These are phyloP conservation scores for Mus caroli DNA, from an alignment of 2,797 vertebrate species.

Conservation along the genomic window DNA sequence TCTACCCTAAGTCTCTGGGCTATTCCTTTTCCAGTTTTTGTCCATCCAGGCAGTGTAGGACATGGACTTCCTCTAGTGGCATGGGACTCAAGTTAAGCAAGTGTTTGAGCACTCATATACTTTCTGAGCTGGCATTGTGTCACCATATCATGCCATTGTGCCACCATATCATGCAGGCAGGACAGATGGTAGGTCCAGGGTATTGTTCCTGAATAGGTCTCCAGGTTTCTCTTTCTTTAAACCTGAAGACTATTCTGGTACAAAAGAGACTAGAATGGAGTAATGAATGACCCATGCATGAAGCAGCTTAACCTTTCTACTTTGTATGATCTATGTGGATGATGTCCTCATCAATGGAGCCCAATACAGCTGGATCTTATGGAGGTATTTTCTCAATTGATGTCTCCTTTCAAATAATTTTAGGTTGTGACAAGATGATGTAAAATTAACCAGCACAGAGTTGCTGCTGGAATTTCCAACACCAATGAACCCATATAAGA, in stretches of 20 bases:
- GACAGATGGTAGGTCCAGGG: neutral
- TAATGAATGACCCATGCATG: neutral
- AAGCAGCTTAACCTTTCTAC: too few species aligned
- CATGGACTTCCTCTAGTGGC: neutral
- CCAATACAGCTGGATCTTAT: neutral
- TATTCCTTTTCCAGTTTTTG: neutral
- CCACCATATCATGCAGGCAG: neutral
- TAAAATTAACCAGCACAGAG: neutral
- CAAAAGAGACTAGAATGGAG: neutral
- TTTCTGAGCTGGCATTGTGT: neutral
- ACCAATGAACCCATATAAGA: too few species aligned
- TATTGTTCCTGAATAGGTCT: neutral
- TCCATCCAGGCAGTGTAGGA: too few species aligned
- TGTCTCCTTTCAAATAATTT: neutral
- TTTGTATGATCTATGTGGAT: neutral
- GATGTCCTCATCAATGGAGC: neutral
- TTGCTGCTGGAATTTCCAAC: too few species aligned
- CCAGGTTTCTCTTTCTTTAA: neutral
- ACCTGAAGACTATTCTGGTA: neutral
- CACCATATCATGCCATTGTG: neutral
- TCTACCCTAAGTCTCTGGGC: neutral
- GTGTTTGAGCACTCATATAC: neutral
- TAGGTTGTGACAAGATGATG: neutral
- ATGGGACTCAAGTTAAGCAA: neutral
- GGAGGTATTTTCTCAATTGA: neutral